phyloP scores from a whole-genome alignment of 2,113 vertebrate species.

The Falco punctatus region DNA sequence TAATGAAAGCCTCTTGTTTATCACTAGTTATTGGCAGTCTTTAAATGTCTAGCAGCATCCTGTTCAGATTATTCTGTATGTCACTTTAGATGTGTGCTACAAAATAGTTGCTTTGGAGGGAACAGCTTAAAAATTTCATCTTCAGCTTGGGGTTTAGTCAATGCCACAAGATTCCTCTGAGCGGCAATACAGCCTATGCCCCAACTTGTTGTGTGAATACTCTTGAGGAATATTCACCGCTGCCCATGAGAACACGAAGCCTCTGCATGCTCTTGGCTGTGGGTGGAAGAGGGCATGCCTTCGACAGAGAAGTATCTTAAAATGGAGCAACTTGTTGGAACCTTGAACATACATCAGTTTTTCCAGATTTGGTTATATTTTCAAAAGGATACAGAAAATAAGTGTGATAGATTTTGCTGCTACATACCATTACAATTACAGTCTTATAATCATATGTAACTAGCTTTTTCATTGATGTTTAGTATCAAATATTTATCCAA shows the following conservation, averaged over 20 bases:
- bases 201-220: neutral
- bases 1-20: neutral
- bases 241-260: accelerated
- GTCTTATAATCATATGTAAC: neutral
- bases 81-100: neutral
- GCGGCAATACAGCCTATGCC: neutral
- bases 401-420: neutral
- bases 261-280: neutral
- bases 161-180: neutral
- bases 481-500: neutral
- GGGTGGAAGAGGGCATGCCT: neutral
- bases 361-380: neutral
- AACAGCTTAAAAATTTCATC: neutral
- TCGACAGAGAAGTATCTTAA: neutral
- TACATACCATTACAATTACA: neutral
- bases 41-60: neutral
- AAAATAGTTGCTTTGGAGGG: neutral
- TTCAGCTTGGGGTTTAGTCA: neutral
- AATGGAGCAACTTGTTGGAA: neutral
- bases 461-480: neutral
- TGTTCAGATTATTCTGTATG: neutral
- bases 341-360: neutral
- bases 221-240: neutral
- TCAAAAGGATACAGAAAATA: neutral
- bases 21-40: neutral